Evolutionary conservation across 2,797 vertebrate species (phyloP), one percentile per base, ranked within the genome.

Genomic region (Dipus sagitta): DNA sequence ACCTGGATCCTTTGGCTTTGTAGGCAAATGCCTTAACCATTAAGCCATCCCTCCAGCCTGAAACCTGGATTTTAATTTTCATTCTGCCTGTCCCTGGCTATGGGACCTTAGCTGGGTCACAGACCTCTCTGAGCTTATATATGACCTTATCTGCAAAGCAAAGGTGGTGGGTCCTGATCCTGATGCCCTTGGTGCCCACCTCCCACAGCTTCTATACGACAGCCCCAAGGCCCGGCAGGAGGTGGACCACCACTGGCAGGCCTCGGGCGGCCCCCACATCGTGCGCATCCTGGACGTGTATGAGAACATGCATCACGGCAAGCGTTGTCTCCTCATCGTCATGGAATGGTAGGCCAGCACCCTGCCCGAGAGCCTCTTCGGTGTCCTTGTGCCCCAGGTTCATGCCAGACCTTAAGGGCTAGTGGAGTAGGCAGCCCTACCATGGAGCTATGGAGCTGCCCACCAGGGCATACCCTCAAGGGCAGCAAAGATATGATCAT

Each of bases 241-340:
- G 80, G 99, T 99, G 75, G 99, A 99, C 86, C 98, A 99, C 91
- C 99, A 99, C 95, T 99, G 99, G 98, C 97, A 98, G 83, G 99
- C 99, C 0, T 99, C 99, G 0, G 98, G 98, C 0, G 99, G 99
- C 17, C 99, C 99, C 7, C 99, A 99, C 97, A 99, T 99, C 0
- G 99, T 99, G 77, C 98, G 98, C 7, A 99, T 99, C 96, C 97
- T 99, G 97, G 99, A 98, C 94, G 98, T 99, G 71, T 99, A 99
- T 30, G 99, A 99, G 97, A 99, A 99, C 97, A 99, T 99, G 98
- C 99, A 99, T 87, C 99, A 99, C 0, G 98, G 98, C 71, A 99
- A 99, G 97, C 99, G 99, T 95, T 99, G 99, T 91, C 99, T 99
- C 93, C 99, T 99, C 96, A 99, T 99, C 95, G 97, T 99, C 98